Evolutionary conservation across 2,888 invertebrate species (phyloP).

Genomic region (Folsomia candida): DNA sequence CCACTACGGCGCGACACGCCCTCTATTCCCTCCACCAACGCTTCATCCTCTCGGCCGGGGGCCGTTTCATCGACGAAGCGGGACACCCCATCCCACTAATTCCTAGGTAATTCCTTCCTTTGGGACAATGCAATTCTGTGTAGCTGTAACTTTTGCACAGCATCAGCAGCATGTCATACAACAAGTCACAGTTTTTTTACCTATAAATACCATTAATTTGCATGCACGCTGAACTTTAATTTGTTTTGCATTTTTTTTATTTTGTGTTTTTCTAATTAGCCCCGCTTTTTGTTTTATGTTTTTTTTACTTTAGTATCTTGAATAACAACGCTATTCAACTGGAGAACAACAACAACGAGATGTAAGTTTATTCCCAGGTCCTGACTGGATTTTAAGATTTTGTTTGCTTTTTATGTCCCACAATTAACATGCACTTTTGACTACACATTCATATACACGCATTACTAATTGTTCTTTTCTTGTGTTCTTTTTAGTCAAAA

Average conservation of each 20-base stretch:
- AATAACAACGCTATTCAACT: conserved; percentile 51
- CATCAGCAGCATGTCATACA: background rate
- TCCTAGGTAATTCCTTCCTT: conserved; percentile 52
- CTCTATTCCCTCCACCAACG: conserved; percentile 73
- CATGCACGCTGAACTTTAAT: no score
- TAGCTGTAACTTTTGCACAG: conserved; percentile 35
- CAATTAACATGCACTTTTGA: background rate
- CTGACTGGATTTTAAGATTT: conserved; percentile 6
- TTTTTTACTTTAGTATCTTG: conserved; percentile 47
- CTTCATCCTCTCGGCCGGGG: conserved; percentile 79
- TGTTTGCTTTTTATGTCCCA: background rate
- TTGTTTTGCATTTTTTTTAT: conserved; percentile 6
- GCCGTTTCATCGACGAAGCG: conserved; percentile 60
- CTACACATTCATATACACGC: background rate
- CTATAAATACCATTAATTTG: no score
- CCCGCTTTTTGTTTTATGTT: conserved; percentile 34
- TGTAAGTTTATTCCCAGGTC: conserved; percentile 50
- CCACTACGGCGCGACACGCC: conserved; percentile 78
- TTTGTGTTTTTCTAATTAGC: background rate
- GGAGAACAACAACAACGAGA: conserved; percentile 52
- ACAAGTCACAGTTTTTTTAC: background rate
- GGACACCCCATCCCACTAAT: conserved; percentile 55
- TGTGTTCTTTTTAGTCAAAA: conserved; percentile 53
- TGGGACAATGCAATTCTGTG: conserved; percentile 49
- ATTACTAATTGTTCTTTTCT: conserved; percentile 10